A percentile compares a stretch with the other conserved stretches of the same genome.
Conservation (phyloP, 2,888 invertebrate species). For the Xanthorhoe spadicearia region DNA sequence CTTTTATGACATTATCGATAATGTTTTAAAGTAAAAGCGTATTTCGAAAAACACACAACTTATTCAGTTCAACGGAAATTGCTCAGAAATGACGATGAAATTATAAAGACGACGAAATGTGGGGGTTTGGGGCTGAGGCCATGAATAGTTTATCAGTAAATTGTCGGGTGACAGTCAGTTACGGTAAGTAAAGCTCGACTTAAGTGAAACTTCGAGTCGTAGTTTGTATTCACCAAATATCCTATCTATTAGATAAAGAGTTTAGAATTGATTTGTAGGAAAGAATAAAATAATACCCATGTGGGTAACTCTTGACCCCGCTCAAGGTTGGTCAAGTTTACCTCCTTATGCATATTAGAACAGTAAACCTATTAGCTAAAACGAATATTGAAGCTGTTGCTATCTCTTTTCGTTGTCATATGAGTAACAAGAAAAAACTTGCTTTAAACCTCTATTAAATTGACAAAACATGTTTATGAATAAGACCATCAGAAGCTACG, state of each 20-base stretch:
- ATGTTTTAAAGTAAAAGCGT: not conserved
- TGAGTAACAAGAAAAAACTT: too few species aligned
- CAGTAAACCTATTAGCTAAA: too few species aligned
- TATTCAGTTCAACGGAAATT: conserved; percentile 3
- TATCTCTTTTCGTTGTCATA: too few species aligned
- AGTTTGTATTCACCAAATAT: not conserved
- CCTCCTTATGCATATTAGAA: too few species aligned
- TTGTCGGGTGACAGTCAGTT: conserved; percentile 35
- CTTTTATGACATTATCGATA: not conserved
- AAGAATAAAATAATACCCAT: too few species aligned
- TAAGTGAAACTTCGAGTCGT: not conserved
- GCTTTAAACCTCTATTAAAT: too few species aligned
- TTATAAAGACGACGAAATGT: conserved; percentile 23
- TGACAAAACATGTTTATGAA: too few species aligned
- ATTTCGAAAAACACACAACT: conserved; percentile 1
- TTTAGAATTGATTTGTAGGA: not conserved
- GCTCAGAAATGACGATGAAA: conserved; percentile 9
- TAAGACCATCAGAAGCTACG: too few species aligned
- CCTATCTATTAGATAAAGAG: not conserved
- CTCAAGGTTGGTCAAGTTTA: too few species aligned
- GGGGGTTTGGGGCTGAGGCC: not conserved
- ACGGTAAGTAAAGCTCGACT: not conserved
- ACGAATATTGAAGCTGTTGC: too few species aligned
- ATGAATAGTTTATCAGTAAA: conserved; percentile 55
- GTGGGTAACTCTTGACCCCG: too few species aligned